Evolutionary conservation across 2,888 invertebrate genomes (phyloP).

Genomic region (Fragum whitleyi): DNA sequence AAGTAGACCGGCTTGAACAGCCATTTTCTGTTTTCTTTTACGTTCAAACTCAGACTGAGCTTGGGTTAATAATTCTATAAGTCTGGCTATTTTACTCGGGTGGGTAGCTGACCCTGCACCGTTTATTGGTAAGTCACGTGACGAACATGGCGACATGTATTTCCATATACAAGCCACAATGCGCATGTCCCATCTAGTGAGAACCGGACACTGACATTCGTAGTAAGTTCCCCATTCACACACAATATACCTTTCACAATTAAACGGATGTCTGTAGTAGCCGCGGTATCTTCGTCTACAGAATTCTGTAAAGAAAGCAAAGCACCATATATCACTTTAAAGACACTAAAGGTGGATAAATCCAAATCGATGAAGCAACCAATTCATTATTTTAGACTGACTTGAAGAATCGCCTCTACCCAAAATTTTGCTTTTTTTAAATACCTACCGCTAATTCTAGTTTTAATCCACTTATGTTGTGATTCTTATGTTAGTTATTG

Average conservation of each 20-base stretch:
- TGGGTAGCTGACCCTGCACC: background rate
- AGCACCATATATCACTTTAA: no score
- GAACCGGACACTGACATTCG: slow-evolving; percentile 45
- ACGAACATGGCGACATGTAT: slow-evolving; percentile 31
- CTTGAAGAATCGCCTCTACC: no score
- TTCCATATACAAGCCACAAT: slow-evolving; percentile 49
- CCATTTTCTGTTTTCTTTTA: background rate
- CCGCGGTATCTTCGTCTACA: slow-evolving; percentile 46
- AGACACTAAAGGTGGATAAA: no score
- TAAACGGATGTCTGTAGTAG: slow-evolving; percentile 39
- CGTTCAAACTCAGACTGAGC: background rate
- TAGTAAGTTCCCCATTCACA: slow-evolving; percentile 55
- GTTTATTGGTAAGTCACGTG: background rate
- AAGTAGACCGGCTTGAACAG: background rate
- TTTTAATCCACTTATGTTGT: no score
- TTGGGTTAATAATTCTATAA: slow-evolving; percentile 3
- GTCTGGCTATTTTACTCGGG: slow-evolving; percentile 8
- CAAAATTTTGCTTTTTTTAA: no score
- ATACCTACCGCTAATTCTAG: no score
- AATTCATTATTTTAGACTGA: no score
- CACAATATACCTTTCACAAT: slow-evolving; percentile 46
- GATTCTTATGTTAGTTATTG: no score
- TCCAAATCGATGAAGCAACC: background rate
- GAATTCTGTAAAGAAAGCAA: slow-evolving; percentile 54
- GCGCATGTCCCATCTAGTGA: slow-evolving; percentile 43